These are phyloP conservation scores for Limonius californicus DNA, from an alignment of 1,140 invertebrate genomes.

Conservation along the genomic window DNA sequence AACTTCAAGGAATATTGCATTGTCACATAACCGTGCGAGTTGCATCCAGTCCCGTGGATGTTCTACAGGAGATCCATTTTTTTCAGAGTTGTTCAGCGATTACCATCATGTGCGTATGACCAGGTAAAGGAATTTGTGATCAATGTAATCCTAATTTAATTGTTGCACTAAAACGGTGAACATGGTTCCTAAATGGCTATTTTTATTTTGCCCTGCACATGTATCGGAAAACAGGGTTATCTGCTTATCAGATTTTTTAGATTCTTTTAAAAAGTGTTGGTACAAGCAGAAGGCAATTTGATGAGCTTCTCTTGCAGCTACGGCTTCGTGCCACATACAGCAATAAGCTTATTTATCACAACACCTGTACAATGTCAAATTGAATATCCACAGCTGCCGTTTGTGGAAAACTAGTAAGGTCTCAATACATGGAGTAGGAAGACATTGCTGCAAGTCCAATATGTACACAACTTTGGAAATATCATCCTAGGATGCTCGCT, in stretches of 20 bases:
- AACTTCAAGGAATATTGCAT: too few species aligned
- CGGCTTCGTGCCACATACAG: slow-evolving; percentile 44
- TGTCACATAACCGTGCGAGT: too few species aligned
- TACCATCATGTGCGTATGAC: too few species aligned
- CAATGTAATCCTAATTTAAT: too few species aligned
- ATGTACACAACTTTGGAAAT: not conserved
- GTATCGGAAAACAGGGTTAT: slow-evolving; percentile 41
- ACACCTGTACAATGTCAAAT: slow-evolving; percentile 43
- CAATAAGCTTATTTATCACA: slow-evolving; percentile 27
- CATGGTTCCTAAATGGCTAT: too few species aligned
- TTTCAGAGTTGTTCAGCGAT: too few species aligned
- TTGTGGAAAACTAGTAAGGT: slow-evolving; percentile 41
- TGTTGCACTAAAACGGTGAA: too few species aligned
- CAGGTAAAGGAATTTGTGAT: too few species aligned
- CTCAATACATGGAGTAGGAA: slow-evolving; percentile 38
- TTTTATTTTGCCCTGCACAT: slow-evolving; percentile 46
- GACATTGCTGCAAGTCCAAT: slow-evolving; percentile 43
- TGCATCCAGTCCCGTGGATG: too few species aligned
- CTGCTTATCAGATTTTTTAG: slow-evolving; percentile 12
- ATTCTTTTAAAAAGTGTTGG: slow-evolving; percentile 42
- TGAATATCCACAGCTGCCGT: slow-evolving; percentile 44
- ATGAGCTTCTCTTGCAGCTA: slow-evolving; percentile 37
- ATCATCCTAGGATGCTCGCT: too few species aligned
- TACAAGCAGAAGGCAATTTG: slow-evolving; percentile 40
- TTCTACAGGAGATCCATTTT: too few species aligned